Conservation (phyloP, 2,888 invertebrate species). For the Anorthoa munda region DNA sequence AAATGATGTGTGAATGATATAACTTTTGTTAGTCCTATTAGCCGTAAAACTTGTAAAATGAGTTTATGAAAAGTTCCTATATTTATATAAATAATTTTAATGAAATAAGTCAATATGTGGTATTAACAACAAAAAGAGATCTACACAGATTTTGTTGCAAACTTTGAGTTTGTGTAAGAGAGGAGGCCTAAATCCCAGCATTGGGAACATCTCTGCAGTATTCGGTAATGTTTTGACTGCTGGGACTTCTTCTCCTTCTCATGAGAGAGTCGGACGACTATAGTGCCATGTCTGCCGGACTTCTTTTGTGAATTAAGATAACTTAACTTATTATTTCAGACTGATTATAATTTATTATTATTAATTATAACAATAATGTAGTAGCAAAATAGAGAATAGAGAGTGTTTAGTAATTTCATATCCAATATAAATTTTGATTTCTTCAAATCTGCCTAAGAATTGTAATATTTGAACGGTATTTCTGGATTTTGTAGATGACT, state of each 20-base stretch:
- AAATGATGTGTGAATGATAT: constrained; percentile 9
- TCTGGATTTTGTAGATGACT: background rate
- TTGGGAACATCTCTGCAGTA: background rate
- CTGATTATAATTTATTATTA: background rate
- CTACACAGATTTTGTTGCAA: background rate
- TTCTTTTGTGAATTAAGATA: no score
- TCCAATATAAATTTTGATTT: background rate
- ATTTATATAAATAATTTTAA: no score
- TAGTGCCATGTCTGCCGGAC: no score
- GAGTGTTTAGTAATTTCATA: background rate
- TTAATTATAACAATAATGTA: background rate
- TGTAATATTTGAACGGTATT: background rate
- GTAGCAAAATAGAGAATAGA: background rate
- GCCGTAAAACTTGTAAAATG: background rate
- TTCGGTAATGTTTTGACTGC: background rate
- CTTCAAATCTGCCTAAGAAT: background rate
- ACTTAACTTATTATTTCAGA: constrained; percentile 4
- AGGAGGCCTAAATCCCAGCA: background rate
- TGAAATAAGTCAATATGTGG: background rate
- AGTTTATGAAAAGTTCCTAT: no score
- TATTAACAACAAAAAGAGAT: background rate
- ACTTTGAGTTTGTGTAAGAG: background rate
- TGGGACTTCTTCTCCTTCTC: no score
- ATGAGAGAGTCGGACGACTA: no score
- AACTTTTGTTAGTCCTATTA: background rate